Percentiles rank a stretch among this genome's conserved stretches.
These are phyloP conservation scores for Epinephelus fuscoguttatus DNA, from an alignment of 2,113 vertebrate genomes.

Conservation along the genomic window DNA sequence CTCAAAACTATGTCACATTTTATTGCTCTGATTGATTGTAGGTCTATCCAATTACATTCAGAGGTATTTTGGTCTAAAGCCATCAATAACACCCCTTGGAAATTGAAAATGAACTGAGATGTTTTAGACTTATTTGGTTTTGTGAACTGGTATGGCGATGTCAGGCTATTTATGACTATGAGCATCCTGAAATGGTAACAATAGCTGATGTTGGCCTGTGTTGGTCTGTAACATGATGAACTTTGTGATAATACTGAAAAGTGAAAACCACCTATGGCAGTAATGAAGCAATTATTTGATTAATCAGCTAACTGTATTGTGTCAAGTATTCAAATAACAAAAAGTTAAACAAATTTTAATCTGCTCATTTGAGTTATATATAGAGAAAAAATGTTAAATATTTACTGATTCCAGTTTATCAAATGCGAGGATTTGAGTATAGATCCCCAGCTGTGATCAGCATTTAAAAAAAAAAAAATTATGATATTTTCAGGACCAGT, in stretches of 20 bases:
- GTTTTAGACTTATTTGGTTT: too few relatives aligned
- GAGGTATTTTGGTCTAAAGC: too few relatives aligned
- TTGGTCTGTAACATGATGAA: background rate
- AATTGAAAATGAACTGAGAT: too few relatives aligned
- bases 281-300: background rate
- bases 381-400: background rate
- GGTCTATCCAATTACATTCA: too few relatives aligned
- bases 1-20: too few relatives aligned
- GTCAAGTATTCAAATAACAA: background rate
- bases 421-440: background rate
- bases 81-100: too few relatives aligned
- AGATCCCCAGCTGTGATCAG: too few relatives aligned
- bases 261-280: background rate
- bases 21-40: too few relatives aligned
- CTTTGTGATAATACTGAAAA: background rate
- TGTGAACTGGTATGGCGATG: too few relatives aligned
- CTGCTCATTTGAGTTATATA: background rate
- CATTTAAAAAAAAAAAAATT: background rate
- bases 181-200: constrained; percentile 9
- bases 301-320: background rate
- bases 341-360: background rate
- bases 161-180: constrained; percentile 27
- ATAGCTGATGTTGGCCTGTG: constrained; percentile 2
- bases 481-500: background rate
- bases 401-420: background rate